Evolutionary conservation across 2,888 invertebrate genomes (phyloP).

Genomic region (Portevinia maculata): DNA sequence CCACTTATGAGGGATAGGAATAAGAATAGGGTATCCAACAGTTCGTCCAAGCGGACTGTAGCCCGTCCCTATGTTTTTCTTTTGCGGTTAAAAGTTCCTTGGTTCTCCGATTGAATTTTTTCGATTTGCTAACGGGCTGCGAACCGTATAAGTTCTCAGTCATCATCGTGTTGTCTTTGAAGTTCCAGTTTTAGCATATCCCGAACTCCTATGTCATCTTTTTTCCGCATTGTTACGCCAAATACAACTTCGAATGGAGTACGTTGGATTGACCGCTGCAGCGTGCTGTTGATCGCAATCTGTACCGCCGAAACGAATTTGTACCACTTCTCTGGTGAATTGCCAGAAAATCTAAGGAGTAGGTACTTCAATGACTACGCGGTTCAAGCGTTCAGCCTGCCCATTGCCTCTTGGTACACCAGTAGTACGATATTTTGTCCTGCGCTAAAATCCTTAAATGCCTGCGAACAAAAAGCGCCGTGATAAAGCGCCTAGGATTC

Average conservation of each 20-base stretch:
- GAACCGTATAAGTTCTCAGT: too few species aligned
- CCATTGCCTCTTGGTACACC: slow-evolving; percentile 15
- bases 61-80: too few species aligned
- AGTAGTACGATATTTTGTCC: slow-evolving; percentile 6
- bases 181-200: neutral
- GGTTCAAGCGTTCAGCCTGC: neutral
- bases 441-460: slow-evolving; percentile 3
- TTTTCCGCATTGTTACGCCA: slow-evolving; percentile 5
- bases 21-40: too few species aligned
- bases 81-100: too few species aligned
- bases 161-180: neutral
- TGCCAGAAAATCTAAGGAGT: too few species aligned
- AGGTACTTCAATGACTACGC: slow-evolving; percentile 4
- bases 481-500: slow-evolving; percentile 2
- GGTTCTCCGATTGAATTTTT: too few species aligned
- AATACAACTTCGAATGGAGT: slow-evolving; percentile 2
- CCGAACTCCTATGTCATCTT: neutral
- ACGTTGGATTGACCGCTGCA: too few species aligned
- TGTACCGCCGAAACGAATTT: slow-evolving; percentile 4
- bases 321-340: too few species aligned
- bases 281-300: slow-evolving; percentile 1
- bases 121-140: too few species aligned
- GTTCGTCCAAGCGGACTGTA: too few species aligned
- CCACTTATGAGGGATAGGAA: too few species aligned
- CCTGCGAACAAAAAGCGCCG: neutral